Evolutionary conservation across 2,113 vertebrate species (phyloP).

Genomic region (Scomber japonicus): DNA sequence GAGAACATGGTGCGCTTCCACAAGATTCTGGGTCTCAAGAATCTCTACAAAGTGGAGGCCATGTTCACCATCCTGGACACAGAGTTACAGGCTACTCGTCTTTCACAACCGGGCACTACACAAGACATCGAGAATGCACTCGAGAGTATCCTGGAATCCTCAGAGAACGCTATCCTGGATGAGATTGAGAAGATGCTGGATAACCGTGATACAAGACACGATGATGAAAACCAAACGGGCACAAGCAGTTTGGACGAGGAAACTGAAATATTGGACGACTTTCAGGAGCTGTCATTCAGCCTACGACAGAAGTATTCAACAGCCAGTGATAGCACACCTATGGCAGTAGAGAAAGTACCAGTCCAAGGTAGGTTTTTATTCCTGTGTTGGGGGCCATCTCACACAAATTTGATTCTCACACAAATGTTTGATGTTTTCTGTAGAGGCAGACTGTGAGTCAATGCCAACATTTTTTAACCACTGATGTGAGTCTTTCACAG

Average conservation of each 20-base stretch:
- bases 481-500: slow-evolving; percentile 4
- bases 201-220: slow-evolving; percentile 63
- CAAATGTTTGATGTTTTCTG: not conserved
- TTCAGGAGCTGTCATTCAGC: slow-evolving; percentile 93
- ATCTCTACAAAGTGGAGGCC: slow-evolving; percentile 87
- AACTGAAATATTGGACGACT: slow-evolving; percentile 87
- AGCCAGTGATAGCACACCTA: slow-evolving; percentile 80
- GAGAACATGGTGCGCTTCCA: slow-evolving; percentile 82
- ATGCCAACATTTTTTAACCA: not conserved
- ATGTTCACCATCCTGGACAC: slow-evolving; percentile 89
- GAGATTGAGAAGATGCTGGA: slow-evolving; percentile 89
- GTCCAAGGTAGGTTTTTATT: slow-evolving; percentile 67
- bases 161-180: slow-evolving; percentile 88
- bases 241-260: slow-evolving; percentile 86
- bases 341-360: slow-evolving; percentile 56
- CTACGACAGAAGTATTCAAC: slow-evolving; percentile 88
- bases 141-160: slow-evolving; percentile 89
- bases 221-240: slow-evolving; percentile 74
- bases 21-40: slow-evolving; percentile 85
- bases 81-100: slow-evolving; percentile 84
- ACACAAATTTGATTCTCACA: not conserved
- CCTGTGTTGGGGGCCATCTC: not conserved
- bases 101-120: slow-evolving; percentile 54
- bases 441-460: not conserved
- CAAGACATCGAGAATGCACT: slow-evolving; percentile 86